phyloP scores from a whole-genome alignment of 1,140 invertebrate genomes.

The Luehdorfia chinensis region DNA sequence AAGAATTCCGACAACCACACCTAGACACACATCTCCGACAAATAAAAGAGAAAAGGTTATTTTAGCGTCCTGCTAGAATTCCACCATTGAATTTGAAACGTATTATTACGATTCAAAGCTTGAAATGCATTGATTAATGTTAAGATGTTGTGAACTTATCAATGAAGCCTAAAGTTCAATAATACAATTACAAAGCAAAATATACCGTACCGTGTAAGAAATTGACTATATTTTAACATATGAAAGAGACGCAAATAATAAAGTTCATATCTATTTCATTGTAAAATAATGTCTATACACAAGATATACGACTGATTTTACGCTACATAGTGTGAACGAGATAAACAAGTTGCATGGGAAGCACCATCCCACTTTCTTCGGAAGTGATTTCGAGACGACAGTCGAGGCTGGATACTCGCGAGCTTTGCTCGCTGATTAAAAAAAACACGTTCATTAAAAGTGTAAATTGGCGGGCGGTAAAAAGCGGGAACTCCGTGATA shows the following conservation, averaged over 20 bases:
- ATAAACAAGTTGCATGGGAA: not conserved
- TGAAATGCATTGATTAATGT: not conserved
- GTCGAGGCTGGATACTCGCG: conserved; percentile 5
- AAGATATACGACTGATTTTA: no score
- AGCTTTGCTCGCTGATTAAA: conserved; percentile 8
- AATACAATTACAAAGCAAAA: conserved; percentile 1
- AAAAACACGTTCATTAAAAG: conserved; percentile 2
- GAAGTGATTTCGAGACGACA: conserved; percentile 1
- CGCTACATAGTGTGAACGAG: no score
- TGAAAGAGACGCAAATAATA: no score
- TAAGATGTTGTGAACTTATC: conserved; percentile 6
- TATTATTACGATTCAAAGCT: not conserved
- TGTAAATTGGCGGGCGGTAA: not conserved
- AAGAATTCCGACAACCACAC: conserved; percentile 2
- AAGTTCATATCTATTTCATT: no score
- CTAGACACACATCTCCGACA: conserved; percentile 2
- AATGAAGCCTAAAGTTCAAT: conserved; percentile 10
- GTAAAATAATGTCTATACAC: no score
- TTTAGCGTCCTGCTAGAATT: not conserved
- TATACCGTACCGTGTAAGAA: not conserved
- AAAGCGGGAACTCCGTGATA: not conserved
- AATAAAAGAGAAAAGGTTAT: conserved; percentile 8
- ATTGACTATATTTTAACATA: no score
- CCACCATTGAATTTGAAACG: not conserved
- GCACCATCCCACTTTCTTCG: conserved; percentile 8